phyloP scores from a whole-genome alignment of 2,797 vertebrate genomes.

The Hipposideros larvatus region DNA sequence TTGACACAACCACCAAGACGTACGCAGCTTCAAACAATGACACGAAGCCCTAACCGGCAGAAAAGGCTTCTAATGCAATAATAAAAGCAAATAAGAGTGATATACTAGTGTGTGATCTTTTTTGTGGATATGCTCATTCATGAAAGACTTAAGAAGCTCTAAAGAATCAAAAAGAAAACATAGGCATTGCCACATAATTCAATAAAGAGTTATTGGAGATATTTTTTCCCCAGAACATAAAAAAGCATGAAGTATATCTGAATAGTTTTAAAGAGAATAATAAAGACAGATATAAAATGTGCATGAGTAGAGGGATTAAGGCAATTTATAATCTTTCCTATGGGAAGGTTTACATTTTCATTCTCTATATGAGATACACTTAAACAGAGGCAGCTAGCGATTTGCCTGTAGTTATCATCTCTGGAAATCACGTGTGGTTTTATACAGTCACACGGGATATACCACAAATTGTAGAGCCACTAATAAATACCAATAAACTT shows the following conservation, averaged over 20 bases:
- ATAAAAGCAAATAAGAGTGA: background rate
- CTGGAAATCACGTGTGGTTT: slow-evolving; percentile 22
- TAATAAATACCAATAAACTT: slow-evolving; percentile 6
- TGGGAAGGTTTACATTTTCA: slow-evolving; percentile 25
- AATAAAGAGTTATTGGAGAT: background rate
- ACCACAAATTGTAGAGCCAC: background rate
- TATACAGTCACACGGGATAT: background rate
- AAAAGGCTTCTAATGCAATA: background rate
- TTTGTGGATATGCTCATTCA: background rate
- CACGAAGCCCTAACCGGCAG: background rate
- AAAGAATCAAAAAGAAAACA: slow-evolving; percentile 30
- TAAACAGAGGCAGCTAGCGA: slow-evolving; percentile 16
- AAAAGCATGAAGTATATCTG: background rate
- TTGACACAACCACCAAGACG: background rate
- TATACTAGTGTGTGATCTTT: background rate
- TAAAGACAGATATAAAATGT: slow-evolving; percentile 27
- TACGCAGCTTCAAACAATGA: background rate
- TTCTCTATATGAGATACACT: background rate
- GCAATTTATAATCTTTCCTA: background rate
- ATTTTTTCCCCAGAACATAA: background rate
- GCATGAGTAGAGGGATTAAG: background rate
- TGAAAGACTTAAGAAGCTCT: slow-evolving; percentile 18
- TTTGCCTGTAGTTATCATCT: background rate
- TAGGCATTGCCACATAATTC: background rate
- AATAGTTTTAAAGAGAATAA: slow-evolving; percentile 42